Evolutionary conservation across 2,797 vertebrate genomes (phyloP), one percentile per base, ranked within the genome.

Genomic region (Gorsachius magnificus): DNA sequence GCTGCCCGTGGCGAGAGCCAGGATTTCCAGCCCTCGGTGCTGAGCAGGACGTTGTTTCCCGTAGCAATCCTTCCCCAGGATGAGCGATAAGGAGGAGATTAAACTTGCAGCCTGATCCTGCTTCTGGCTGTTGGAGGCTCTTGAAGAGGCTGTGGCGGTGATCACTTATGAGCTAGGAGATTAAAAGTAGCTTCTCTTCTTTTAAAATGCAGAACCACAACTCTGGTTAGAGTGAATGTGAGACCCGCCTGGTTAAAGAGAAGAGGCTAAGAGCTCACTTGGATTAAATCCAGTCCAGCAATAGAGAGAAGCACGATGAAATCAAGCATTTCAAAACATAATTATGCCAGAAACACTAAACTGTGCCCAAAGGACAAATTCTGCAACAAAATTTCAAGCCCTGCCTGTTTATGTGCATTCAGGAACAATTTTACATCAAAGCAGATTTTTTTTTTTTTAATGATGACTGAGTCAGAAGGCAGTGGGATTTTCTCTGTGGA

Each of bases 401-500:
- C 58, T 72, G 31, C 21, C 54, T 72, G 66, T 68, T 93, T 81
- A 87, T 92, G 26, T 76, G 69, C 28, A 8, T 78, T 83, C 80
- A 69, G 90, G 51, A 90, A 70, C 50, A 86, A 84, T 87, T 92
- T 88, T 20, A 35, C 35, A 66, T 69, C 43, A 91, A 75, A 91
- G 26, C 35, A 93, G 80, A 53, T 38, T 26, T 64, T 74, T 68
- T 38, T 38, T 38, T 53, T 76, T 36, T 41, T 58, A 7, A 45
- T 51, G 17, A 72, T 38, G 53, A 3, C 48, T 95, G 91, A 86
- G 65, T 91, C 88, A 94, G 72, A 95, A 93, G 36, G 26, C 72
- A 86, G 48, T 21, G 9, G 14, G 17, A 60, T 83, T 93, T 91
- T 75, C 60, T 86, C 53, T 90, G 41, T 12, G 24, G 61, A 78